Base-by-base conservation (phyloP, 2,797 vertebrate genomes). In the Phataginus tricuspis region DNA sequence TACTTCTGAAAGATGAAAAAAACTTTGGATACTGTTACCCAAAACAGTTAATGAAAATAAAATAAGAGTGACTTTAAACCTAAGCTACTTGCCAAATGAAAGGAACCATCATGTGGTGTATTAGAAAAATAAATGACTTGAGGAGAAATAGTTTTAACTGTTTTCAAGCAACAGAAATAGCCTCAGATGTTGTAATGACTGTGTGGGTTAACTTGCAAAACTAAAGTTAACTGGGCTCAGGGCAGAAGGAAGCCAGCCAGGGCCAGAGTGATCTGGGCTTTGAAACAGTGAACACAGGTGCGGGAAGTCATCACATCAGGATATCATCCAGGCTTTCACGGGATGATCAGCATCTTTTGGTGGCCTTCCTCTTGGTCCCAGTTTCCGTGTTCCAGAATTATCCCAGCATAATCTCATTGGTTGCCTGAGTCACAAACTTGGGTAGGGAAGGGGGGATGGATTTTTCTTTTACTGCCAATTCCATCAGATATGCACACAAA, bases 111-210 rank as follows among this genome's bases (percentile, higher is more conserved):
- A 78, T 42, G 31, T 37, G 3, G 2, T 1, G 51, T 29, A 19
- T 72, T 53, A 59, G 34, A 34, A 95, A 91, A 85, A 51, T 53
- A 72, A 89, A 66, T 29, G 27, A 37, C 13, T 71, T 93, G 59
- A 61, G 16, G 8, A 66, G 23, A 74, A 34, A 34, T 53, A 83
- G 1, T 4, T 37, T 51, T 86, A 57, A 39, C 14, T 34, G 0
- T 55, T 79, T 72, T 66, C 19, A 74, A 34, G 10, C 18, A 18
- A 59, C 42, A 42, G 34, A 61, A 75, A 51, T 78, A 29, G 3
- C 13, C 66, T 75, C 16, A 42, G 19, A 11, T 39, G 69, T 90
- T 42, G 11, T 64, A 21, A 27, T 31, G 18, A 53, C 64, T 45
- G 18, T 77, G 39, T 45, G 18, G 37, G 7, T 69, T 37, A 39